phyloP scores from a whole-genome alignment of 2,797 vertebrate genomes.

The Ctenopoma multispine region DNA sequence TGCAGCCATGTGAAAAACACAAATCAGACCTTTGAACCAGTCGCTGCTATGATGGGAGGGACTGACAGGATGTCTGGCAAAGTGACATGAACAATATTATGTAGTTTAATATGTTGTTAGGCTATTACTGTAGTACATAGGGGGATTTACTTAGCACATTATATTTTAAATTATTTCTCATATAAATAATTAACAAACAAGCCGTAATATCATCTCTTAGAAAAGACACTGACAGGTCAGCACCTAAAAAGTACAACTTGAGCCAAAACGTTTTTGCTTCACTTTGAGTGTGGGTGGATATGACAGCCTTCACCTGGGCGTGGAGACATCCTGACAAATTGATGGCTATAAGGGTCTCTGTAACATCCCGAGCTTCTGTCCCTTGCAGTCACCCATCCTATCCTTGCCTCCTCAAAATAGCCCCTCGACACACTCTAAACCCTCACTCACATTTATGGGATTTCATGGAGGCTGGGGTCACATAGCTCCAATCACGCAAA shows the following conservation, averaged over 20 bases:
- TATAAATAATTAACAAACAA: conserved; percentile 69
- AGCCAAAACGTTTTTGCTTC: conserved; percentile 47
- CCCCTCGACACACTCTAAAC: conserved; percentile 41
- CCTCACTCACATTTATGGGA: conserved; percentile 57
- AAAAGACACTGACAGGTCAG: conserved; percentile 40
- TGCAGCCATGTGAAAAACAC: conserved; percentile 21
- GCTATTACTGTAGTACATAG: conserved; percentile 46
- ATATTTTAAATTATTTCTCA: conserved; percentile 48
- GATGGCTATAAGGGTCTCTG: conserved; percentile 59
- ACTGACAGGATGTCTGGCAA: conserved; percentile 37
- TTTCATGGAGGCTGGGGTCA: conserved; percentile 51
- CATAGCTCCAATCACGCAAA: conserved; percentile 66
- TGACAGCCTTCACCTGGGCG: conserved; percentile 49
- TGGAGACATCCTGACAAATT: conserved; percentile 66
- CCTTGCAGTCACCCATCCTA: conserved; percentile 23
- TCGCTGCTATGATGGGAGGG: conserved; percentile 22
- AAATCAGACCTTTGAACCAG: conserved; percentile 19
- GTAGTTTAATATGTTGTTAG: conserved; percentile 49
- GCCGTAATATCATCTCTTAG: conserved; percentile 51
- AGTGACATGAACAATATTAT: conserved; percentile 45
- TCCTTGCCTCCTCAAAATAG: conserved; percentile 67
- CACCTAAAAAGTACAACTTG: conserved; percentile 55
- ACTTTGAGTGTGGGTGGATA: conserved; percentile 31
- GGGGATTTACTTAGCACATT: conserved; percentile 51
- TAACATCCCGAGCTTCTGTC: conserved; percentile 56